A percentile compares a stretch with the other conserved stretches of the same genome.
Conservation (phyloP, 2,888 invertebrate species). For the Slavum lentiscoides region DNA sequence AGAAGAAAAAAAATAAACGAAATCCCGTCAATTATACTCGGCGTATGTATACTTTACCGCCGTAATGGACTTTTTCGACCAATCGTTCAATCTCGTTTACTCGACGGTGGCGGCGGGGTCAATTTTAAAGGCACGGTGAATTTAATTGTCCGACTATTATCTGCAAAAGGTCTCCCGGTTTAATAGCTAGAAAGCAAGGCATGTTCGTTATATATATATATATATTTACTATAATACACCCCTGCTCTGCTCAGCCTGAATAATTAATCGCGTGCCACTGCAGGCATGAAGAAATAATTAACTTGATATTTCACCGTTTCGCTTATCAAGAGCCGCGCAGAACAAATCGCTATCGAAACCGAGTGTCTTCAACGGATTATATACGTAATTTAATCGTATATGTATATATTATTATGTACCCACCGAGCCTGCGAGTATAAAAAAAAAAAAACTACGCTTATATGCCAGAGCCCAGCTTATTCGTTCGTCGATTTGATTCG, state of each 20-base stretch:
- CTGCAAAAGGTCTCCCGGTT: neutral
- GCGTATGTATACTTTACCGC: too few relatives aligned
- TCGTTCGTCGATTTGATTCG: too few relatives aligned
- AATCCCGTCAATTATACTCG: too few relatives aligned
- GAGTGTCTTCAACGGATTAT: neutral
- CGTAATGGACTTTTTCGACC: neutral
- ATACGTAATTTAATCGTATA: too few relatives aligned
- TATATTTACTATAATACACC: neutral
- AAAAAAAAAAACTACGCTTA: too few relatives aligned
- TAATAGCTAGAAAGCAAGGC: neutral
- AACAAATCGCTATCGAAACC: slow-evolving; percentile 1
- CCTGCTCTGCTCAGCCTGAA: neutral
- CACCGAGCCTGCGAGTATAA: too few relatives aligned
- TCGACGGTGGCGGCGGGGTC: neutral
- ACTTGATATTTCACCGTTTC: slow-evolving; percentile 6
- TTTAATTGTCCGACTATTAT: slow-evolving; percentile 21
- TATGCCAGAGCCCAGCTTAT: too few relatives aligned
- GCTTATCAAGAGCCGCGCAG: neutral
- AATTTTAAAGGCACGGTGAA: slow-evolving; percentile 1
- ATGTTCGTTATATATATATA: slow-evolving; percentile 9
- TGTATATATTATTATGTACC: too few relatives aligned
- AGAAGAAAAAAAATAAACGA: too few relatives aligned
- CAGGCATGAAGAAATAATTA: slow-evolving; percentile 35
- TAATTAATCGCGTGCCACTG: slow-evolving; percentile 19
- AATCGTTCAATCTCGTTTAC: neutral